Evolutionary conservation across 2,888 invertebrate genomes (phyloP).

Genomic region (Parasteatoda lunata): DNA sequence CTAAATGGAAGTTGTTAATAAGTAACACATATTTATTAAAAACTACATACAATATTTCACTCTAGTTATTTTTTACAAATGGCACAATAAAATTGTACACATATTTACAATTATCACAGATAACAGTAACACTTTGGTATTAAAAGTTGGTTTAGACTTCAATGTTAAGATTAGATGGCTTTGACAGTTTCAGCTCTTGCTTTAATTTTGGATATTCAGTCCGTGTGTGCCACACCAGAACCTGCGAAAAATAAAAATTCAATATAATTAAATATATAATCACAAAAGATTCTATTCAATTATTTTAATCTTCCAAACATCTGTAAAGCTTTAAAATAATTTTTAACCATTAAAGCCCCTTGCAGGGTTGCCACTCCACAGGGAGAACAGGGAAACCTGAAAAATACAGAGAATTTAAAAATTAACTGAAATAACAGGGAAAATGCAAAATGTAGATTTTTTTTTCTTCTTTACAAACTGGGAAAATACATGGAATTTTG

Average conservation of each 20-base stretch:
- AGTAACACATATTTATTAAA: background rate
- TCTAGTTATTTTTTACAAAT: background rate
- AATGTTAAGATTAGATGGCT: constrained; percentile 78
- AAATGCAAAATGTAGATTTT: no score
- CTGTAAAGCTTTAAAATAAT: no score
- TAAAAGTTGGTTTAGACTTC: constrained; percentile 76
- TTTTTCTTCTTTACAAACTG: no score
- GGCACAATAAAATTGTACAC: background rate
- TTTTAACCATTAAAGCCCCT: no score
- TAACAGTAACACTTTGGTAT: background rate
- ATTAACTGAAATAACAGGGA: no score
- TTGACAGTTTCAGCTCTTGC: constrained; percentile 80
- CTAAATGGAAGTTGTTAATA: no score
- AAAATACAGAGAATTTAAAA: no score
- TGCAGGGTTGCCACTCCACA: no score
- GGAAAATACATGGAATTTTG: no score
- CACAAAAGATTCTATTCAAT: no score
- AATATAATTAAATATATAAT: background rate
- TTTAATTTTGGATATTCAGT: constrained; percentile 89
- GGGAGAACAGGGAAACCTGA: no score
- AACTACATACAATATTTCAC: background rate
- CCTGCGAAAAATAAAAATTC: constrained; percentile 76
- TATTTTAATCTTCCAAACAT: no score
- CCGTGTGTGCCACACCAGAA: constrained; percentile 98
- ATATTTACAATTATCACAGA: background rate